A percentile compares a stretch with the other conserved stretches of the same genome.
Conservation (phyloP, 1,140 invertebrate species). For the Aphaenogaster rudis region DNA sequence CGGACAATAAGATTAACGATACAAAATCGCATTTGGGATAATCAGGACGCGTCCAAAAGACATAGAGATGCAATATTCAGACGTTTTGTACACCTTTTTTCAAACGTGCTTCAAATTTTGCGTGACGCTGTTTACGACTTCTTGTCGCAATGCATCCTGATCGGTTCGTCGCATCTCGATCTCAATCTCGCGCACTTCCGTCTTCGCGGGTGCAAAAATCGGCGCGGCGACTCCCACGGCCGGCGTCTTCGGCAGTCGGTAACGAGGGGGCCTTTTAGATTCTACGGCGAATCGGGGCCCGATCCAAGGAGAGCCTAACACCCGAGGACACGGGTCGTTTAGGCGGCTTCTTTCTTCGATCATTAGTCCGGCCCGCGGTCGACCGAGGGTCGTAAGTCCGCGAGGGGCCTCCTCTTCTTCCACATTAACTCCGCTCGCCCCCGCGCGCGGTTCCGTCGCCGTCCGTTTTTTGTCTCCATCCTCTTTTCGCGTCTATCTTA, state of each 20-base stretch:
- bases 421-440: conserved; percentile 60
- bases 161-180: neutral
- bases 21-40: neutral
- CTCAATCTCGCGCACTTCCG: conserved; percentile 31
- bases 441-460: conserved; percentile 69
- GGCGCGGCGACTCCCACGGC: conserved; percentile 42
- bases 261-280: conserved; percentile 72
- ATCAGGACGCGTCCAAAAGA: neutral
- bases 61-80: neutral
- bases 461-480: conserved; percentile 39
- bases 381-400: conserved; percentile 72
- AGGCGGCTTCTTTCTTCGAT: conserved; percentile 86
- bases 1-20: neutral
- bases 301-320: conserved; percentile 79
- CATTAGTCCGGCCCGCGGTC: conserved; percentile 82
- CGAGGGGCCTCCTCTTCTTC: conserved; percentile 68
- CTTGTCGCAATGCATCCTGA: neutral
- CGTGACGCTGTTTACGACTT: neutral
- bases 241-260: conserved; percentile 65
- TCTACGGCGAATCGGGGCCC: conserved; percentile 66
- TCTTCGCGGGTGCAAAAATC: conserved; percentile 18
- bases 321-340: conserved; percentile 86
- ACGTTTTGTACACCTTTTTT: neutral
- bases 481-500: conserved; percentile 61
- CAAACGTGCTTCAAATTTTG: neutral